Base-by-base conservation (phyloP, 2,888 invertebrate genomes). In the Hemicrepidius hirtus region DNA sequence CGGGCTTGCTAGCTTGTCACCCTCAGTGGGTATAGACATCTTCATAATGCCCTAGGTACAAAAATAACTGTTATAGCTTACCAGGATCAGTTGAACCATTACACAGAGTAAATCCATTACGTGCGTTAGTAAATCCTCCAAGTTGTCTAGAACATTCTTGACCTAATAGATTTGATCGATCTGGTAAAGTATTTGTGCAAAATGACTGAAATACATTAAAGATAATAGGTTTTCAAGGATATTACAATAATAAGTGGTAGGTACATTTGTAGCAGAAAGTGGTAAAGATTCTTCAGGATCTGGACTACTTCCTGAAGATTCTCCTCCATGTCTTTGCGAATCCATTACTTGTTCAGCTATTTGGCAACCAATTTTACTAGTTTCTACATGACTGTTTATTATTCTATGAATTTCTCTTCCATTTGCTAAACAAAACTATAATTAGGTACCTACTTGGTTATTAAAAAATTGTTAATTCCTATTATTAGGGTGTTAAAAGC, bases 331-430 rank as follows among this genome's bases (percentile, higher is more conserved):
- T 78, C 89, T 86, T 79, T 91, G 90, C 55, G 86, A 86, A 81
- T 92, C 91, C 78, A 93, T 83, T 57, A 92, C 93, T 84, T 94
- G 93, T 78, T 95, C 94, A 0, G 94, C 95, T 81, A 96, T 95
- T 84, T 94, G 93, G 67, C 93, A 89, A 7, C 96, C 95, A 76
- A 96, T 95, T 88, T 95, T 94, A 83, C 94, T 94, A 49, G 94
- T 94, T 86, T 95, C 95, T 67, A 95, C 90, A 79, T 94, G 93
- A 71, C 92, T 93, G 79, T 92, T 93, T 78, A 94, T 93, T 77
- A 93, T 87, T 75, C 90, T 88, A 83, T 93, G 92, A 86, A 94
- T 91, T 79, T 92, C 92, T 76, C 89, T 87, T 73, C 91, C 91
- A 74, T 88, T 88, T 75, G 88, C 84, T 80, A 65, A 4, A 13